Conservation (phyloP, 1,140 invertebrate genomes). For the Leptinotarsa lineolata region DNA sequence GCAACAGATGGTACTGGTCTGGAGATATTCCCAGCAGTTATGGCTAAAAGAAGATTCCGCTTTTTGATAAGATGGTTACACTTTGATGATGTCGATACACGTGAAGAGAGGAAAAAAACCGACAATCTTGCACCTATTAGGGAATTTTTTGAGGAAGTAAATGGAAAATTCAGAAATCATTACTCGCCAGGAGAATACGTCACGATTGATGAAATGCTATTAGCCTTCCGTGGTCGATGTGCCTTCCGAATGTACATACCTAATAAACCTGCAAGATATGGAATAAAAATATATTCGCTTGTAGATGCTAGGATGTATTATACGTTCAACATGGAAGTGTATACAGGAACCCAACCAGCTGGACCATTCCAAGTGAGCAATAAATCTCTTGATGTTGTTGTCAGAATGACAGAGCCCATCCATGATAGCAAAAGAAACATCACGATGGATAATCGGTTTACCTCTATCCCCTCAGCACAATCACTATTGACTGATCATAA, state of each 20-base stretch:
- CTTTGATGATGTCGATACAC: conserved; percentile 7
- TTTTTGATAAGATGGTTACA: conserved; percentile 11
- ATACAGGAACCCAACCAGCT: not conserved
- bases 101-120: conserved; percentile 2
- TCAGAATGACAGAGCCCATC: not conserved
- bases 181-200: not conserved
- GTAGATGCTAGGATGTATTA: not conserved
- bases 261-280: not conserved
- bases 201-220: not conserved
- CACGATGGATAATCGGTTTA: not conserved
- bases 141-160: not conserved
- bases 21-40: no score
- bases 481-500: not conserved
- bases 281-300: not conserved
- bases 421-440: not conserved
- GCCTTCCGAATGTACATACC: not conserved
- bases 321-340: not conserved
- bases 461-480: not conserved
- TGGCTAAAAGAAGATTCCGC: not conserved
- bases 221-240: not conserved
- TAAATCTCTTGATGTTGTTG: not conserved
- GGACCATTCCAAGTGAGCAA: not conserved
- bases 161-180: not conserved
- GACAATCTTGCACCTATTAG: not conserved
- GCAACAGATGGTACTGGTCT: not conserved